A percentile compares a stretch with the other conserved stretches of the same genome.
phyloP scores from a whole-genome alignment of 2,113 vertebrate species.

The Setophaga petechia region DNA sequence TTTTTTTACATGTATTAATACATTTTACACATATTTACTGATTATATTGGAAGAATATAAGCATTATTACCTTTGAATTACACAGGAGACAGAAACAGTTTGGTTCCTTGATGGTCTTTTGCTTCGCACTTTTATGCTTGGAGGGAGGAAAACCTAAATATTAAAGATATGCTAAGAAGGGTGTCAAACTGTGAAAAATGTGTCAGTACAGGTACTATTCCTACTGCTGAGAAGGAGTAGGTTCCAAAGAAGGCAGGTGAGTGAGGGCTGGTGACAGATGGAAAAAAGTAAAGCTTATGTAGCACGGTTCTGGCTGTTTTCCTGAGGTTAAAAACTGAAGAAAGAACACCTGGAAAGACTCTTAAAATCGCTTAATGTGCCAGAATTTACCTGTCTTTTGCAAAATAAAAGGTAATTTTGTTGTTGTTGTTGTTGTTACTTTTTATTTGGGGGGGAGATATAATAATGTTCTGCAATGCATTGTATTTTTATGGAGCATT shows the following conservation, averaged over 20 bases:
- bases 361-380: background rate
- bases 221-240: background rate
- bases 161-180: background rate
- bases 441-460: background rate
- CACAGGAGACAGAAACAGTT: background rate
- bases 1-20: background rate
- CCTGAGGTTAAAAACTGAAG: background rate
- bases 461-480: conserved; percentile 22
- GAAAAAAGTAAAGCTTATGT: background rate
- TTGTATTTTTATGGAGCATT: conserved; percentile 56
- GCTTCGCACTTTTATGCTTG: background rate
- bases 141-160: background rate
- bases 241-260: background rate
- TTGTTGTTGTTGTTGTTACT: conserved; percentile 9
- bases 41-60: background rate
- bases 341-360: background rate
- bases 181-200: background rate
- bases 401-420: conserved; percentile 27
- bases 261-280: background rate
- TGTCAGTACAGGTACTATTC: background rate
- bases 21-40: background rate
- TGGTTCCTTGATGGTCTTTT: conserved; percentile 3
- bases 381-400: background rate
- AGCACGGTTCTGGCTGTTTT: background rate
- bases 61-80: background rate